phyloP scores from a whole-genome alignment of 2,113 vertebrate species.

The Anthoscopus minutus region DNA sequence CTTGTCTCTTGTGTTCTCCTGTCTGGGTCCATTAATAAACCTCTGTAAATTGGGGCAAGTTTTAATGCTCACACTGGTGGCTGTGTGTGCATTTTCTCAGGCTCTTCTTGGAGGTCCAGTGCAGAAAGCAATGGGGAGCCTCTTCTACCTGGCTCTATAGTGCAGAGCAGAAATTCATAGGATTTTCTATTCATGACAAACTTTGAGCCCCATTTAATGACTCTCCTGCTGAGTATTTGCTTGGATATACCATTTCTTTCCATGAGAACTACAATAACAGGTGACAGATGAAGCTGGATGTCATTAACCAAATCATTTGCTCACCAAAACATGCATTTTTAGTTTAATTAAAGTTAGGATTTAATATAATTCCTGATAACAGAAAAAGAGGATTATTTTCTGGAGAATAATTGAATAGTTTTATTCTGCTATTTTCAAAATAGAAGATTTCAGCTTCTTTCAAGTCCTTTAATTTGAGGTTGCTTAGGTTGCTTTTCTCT shows the following conservation, averaged over 20 bases:
- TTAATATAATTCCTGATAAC: not conserved
- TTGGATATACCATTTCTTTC: not conserved
- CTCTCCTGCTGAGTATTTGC: not conserved
- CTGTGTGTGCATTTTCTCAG: not conserved
- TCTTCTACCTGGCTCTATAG: not conserved
- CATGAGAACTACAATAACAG: not conserved
- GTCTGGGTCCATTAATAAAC: not conserved
- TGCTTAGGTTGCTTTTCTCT: not conserved
- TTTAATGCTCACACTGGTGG: not conserved
- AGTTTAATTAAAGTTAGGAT: not conserved
- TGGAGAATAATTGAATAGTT: not conserved
- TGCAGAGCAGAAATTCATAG: not conserved
- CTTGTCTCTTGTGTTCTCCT: not conserved
- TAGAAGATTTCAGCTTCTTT: not conserved
- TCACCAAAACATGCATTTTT: not conserved
- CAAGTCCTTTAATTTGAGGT: not conserved
- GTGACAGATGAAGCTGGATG: not conserved
- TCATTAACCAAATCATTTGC: not conserved
- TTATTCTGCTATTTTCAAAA: not conserved
- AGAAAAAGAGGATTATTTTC: not conserved
- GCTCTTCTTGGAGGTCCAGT: not conserved
- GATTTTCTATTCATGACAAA: not conserved
- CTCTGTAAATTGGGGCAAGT: not conserved
- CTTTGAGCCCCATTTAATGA: not conserved
- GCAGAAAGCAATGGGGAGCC: not conserved